Evolutionary conservation across 35 echinoderm and acorn worm species (phyloP).

Genomic region (Diadema setosum): DNA sequence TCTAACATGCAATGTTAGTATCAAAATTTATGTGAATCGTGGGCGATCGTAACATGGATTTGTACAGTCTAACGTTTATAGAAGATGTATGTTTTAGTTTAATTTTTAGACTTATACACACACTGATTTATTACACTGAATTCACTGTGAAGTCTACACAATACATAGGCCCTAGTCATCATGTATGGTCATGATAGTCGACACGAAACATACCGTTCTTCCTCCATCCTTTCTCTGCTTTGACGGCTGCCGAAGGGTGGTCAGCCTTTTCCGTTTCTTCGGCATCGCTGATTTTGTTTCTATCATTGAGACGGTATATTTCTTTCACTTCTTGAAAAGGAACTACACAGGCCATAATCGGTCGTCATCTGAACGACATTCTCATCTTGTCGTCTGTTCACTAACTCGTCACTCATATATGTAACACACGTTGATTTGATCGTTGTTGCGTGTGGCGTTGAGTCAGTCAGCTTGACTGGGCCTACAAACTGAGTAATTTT

Average conservation of each 20-base stretch:
- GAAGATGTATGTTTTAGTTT: not conserved
- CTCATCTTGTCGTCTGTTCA: too few species aligned
- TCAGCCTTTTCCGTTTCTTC: slow-evolving; percentile 1
- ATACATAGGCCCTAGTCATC: not conserved
- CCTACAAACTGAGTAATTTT: too few species aligned
- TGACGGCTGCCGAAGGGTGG: not conserved
- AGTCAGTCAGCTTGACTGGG: too few species aligned
- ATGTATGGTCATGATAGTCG: too few species aligned
- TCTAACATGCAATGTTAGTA: too few species aligned
- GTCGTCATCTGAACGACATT: too few species aligned
- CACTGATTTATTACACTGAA: not conserved
- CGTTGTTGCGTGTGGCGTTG: too few species aligned
- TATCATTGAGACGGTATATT: not conserved
- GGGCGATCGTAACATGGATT: not conserved
- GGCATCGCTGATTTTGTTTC: not conserved
- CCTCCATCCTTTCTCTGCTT: not conserved
- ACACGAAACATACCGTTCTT: not conserved
- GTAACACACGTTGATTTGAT: too few species aligned
- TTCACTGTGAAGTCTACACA: not conserved
- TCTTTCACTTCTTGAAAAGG: not conserved
- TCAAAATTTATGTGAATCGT: too few species aligned
- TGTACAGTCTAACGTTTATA: not conserved
- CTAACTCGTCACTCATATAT: too few species aligned
- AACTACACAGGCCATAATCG: too few species aligned
- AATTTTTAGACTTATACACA: not conserved